A percentile compares a stretch with the other conserved stretches of the same genome.
phyloP scores from a whole-genome alignment of 2,113 vertebrate genomes.

The Vimba vimba region DNA sequence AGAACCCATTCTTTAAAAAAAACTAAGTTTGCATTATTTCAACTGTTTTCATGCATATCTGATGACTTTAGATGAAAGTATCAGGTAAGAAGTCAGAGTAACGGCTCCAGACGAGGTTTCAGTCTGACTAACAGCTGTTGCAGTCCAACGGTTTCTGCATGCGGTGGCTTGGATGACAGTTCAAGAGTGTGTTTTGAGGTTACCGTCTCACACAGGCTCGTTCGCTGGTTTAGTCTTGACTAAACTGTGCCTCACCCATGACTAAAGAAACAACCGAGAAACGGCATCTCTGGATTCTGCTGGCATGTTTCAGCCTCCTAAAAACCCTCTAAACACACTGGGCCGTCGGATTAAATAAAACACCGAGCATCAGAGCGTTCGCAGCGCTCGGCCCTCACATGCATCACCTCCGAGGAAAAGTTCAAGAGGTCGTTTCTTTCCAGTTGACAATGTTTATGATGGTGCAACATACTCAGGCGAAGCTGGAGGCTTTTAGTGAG shows the following conservation, averaged over 20 bases:
- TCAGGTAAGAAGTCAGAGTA: constrained; percentile 10
- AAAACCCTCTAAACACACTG: constrained; percentile 8
- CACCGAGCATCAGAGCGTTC: background rate
- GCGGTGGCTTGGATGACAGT: constrained; percentile 59
- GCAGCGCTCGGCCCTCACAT: constrained; percentile 21
- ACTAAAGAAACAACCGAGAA: constrained; percentile 37
- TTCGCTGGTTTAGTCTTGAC: constrained; percentile 43
- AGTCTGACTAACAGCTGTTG: constrained; percentile 69
- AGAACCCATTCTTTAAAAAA: too few relatives aligned
- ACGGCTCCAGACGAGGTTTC: constrained; percentile 41
- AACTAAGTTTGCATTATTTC: background rate
- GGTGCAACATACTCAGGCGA: constrained; percentile 67
- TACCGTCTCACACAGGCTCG: constrained; percentile 56
- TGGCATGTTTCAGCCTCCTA: background rate
- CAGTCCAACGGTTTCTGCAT: constrained; percentile 64
- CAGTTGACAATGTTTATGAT: constrained; percentile 73
- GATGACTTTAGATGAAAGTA: constrained; percentile 8
- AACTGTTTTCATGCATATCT: background rate
- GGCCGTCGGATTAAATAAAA: background rate
- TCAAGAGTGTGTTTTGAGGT: constrained; percentile 62
- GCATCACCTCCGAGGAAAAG: constrained; percentile 37
- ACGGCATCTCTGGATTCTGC: background rate
- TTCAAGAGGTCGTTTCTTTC: constrained; percentile 69
- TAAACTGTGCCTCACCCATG: constrained; percentile 31
- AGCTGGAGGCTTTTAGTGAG: constrained; percentile 67